Evolutionary conservation across 2,888 invertebrate species (phyloP).

Genomic region (Sarcophaga carnaria): DNA sequence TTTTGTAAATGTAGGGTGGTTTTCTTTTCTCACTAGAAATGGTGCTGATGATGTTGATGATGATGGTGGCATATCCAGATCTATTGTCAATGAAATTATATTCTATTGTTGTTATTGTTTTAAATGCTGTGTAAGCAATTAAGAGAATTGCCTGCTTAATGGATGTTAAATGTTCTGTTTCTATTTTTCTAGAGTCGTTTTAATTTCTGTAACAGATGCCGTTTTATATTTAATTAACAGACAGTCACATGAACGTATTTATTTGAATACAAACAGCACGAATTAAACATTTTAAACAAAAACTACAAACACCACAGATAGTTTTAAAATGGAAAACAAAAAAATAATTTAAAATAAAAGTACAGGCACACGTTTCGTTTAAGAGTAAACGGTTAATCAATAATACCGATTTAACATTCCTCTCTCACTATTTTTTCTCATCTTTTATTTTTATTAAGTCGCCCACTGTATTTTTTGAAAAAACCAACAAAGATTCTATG

Average conservation of each 20-base stretch:
- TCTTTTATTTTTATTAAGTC: not conserved
- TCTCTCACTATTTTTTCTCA: not conserved
- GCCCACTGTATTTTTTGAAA: too few relatives aligned
- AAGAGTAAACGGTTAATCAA: too few relatives aligned
- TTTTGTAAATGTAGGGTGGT: conserved; percentile 36
- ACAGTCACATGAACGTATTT: conserved; percentile 10
- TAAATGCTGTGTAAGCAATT: conserved; percentile 73
- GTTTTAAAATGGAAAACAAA: not conserved
- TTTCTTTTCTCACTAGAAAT: not conserved
- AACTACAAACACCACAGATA: too few relatives aligned
- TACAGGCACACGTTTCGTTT: not conserved
- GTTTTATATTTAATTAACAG: conserved; percentile 77
- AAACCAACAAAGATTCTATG: not conserved
- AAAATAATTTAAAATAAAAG: not conserved
- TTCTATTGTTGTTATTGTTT: conserved; percentile 35
- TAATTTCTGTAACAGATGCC: conserved; percentile 78
- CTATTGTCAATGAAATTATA: conserved; percentile 31
- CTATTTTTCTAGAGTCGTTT: not conserved
- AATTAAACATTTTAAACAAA: too few relatives aligned
- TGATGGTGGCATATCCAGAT: conserved; percentile 44
- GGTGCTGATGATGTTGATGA: not conserved
- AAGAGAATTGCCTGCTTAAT: conserved; percentile 78
- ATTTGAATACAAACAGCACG: not conserved
- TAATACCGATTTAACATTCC: too few relatives aligned
- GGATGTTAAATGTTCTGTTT: conserved; percentile 77